These are phyloP conservation scores for Drosophila orena DNA, from an alignment of 1,140 invertebrate species.

Conservation along the genomic window DNA sequence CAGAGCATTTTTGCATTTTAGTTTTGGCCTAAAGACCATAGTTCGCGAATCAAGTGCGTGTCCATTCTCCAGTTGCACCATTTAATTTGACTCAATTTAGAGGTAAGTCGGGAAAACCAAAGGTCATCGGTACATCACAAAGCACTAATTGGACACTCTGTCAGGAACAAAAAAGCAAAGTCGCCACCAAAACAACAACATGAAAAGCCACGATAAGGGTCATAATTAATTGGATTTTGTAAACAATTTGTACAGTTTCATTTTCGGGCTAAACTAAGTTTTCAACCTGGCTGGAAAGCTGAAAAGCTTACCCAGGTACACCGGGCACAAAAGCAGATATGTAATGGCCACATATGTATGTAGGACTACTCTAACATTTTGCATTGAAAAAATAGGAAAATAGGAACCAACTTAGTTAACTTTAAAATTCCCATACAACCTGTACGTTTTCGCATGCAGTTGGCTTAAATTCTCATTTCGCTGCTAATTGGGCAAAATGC, in stretches of 20 bases:
- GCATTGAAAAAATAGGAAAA: no score
- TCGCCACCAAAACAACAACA: slow-evolving; percentile 6
- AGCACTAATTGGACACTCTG: slow-evolving; percentile 43
- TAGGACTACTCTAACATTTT: no score
- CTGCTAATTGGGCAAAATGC: slow-evolving; percentile 6
- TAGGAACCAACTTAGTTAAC: neutral
- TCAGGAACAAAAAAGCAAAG: slow-evolving; percentile 14
- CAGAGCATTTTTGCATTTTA: no score
- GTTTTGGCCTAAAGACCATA: no score
- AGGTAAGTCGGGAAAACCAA: neutral
- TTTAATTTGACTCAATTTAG: neutral
- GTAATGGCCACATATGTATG: no score
- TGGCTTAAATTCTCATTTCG: neutral
- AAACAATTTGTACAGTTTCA: slow-evolving; percentile 53
- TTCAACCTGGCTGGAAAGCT: slow-evolving; percentile 11
- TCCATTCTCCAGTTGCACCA: no score
- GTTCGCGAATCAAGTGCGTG: no score
- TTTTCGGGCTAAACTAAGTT: slow-evolving; percentile 46
- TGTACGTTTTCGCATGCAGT: neutral
- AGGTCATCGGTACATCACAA: slow-evolving; percentile 19
- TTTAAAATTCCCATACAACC: neutral
- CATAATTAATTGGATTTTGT: slow-evolving; percentile 54
- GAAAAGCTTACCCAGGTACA: slow-evolving; percentile 23
- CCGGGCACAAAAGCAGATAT: slow-evolving; percentile 1
- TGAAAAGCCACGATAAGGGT: slow-evolving; percentile 3